Percentiles rank a stretch among this genome's conserved stretches.
phyloP scores from a whole-genome alignment of 2,888 invertebrate genomes.

The Galerucella nymphaeae region DNA sequence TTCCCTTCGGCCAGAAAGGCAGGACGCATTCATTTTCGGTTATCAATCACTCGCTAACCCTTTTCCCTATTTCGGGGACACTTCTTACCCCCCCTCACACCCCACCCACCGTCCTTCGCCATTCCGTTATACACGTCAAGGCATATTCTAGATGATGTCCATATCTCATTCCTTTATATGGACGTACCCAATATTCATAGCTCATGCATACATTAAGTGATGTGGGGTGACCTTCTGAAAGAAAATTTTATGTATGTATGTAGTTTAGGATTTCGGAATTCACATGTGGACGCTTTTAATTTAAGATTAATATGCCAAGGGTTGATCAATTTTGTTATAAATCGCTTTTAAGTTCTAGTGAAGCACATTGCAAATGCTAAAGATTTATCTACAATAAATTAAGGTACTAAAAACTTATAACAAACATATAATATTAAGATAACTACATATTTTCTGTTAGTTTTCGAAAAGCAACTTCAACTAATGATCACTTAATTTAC shows the following conservation, averaged over 20 bases:
- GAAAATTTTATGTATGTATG: constrained; percentile 45
- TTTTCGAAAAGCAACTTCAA: not conserved
- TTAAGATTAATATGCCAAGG: constrained; percentile 47
- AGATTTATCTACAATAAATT: not conserved
- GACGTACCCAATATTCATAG: constrained; percentile 50
- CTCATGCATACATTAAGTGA: constrained; percentile 50
- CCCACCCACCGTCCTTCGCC: constrained; percentile 22
- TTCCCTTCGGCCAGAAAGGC: constrained; percentile 48
- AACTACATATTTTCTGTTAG: no score
- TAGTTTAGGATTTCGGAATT: constrained; percentile 41
- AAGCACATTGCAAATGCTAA: not conserved
- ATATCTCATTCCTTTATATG: constrained; percentile 52
- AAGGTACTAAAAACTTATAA: no score
- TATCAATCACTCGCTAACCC: constrained; percentile 51
- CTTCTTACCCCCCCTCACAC: constrained; percentile 42
- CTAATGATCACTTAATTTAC: constrained; percentile 1
- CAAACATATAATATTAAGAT: no score
- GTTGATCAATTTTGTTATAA: constrained; percentile 38
- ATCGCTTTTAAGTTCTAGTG: constrained; percentile 2
- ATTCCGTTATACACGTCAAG: constrained; percentile 43
- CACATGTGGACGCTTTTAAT: constrained; percentile 47
- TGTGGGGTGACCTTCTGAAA: constrained; percentile 39
- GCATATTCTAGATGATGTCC: constrained; percentile 50
- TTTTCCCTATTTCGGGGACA: constrained; percentile 49
- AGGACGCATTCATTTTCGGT: constrained; percentile 48